These are phyloP conservation scores for Tinea trinotella DNA, from an alignment of 2,888 invertebrate species.

Conservation along the genomic window DNA sequence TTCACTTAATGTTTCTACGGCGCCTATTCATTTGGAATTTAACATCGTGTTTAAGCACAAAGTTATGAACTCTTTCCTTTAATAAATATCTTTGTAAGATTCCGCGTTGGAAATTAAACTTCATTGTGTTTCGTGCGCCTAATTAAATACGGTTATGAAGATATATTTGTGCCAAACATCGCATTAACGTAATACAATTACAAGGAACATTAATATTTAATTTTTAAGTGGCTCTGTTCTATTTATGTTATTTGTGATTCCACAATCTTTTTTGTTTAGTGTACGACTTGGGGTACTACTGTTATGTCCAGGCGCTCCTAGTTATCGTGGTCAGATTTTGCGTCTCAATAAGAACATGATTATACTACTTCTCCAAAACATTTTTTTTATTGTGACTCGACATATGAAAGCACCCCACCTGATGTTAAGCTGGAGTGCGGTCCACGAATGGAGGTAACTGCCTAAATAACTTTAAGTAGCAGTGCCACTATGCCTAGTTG, in stretches of 20 bases:
- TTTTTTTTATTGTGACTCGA: no score
- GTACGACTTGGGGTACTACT: no score
- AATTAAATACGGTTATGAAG: constrained; percentile 13
- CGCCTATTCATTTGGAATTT: constrained; percentile 57
- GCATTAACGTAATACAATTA: constrained; percentile 6
- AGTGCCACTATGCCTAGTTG: no score
- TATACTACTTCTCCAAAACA: no score
- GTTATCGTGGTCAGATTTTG: no score
- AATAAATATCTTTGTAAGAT: constrained; percentile 46
- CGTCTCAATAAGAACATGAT: no score
- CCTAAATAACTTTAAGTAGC: no score
- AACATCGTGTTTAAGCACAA: constrained; percentile 41
- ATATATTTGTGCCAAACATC: constrained; percentile 10
- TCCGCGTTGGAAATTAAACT: constrained; percentile 25
- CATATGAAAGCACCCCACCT: no score
- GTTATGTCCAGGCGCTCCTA: no score
- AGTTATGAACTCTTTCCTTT: constrained; percentile 36
- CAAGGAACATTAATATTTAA: constrained; percentile 4
- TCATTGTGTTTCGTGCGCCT: constrained; percentile 6
- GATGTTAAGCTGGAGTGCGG: no score
- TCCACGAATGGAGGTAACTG: no score
- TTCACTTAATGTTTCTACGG: constrained; percentile 46
- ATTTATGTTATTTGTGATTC: not conserved
- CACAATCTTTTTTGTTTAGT: no score
- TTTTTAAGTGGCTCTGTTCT: not conserved